Evolutionary conservation across 2,888 invertebrate species (phyloP).

Genomic region (Phalera bucephala): DNA sequence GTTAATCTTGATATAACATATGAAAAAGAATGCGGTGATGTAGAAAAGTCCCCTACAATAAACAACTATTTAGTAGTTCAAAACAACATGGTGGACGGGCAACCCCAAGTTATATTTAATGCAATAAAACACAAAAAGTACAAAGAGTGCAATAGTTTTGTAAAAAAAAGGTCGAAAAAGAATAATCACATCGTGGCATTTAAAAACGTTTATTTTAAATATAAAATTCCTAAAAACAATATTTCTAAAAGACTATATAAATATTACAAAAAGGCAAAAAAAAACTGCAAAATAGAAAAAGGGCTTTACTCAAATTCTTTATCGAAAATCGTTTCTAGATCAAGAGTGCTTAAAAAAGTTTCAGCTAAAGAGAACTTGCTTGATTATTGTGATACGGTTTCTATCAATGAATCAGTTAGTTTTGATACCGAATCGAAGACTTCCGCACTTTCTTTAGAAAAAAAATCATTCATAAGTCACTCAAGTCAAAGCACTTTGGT

Average conservation of each 20-base stretch:
- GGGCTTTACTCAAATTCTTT: conserved; percentile 31
- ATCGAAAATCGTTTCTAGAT: conserved; percentile 39
- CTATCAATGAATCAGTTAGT: conserved; percentile 10
- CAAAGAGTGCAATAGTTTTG: conserved; percentile 16
- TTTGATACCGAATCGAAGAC: conserved; percentile 22
- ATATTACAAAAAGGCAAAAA: conserved; percentile 34
- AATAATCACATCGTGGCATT: conserved; percentile 28
- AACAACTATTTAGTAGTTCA: conserved; percentile 13
- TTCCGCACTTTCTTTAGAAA: conserved; percentile 29
- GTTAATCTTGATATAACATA: conserved; percentile 23
- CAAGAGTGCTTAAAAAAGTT: conserved; percentile 43
- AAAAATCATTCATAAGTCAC: conserved; percentile 34
- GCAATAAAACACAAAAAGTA: conserved; percentile 21
- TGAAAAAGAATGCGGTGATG: conserved; percentile 22
- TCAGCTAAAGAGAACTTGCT: conserved; percentile 49
- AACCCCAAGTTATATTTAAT: conserved; percentile 35
- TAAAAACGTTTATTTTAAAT: conserved; percentile 44
- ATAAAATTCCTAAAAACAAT: conserved; percentile 28
- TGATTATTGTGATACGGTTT: conserved; percentile 20
- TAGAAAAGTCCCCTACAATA: conserved; percentile 12
- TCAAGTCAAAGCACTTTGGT: conserved; percentile 49
- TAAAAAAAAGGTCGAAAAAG: conserved; percentile 29
- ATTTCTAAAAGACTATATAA: conserved; percentile 31
- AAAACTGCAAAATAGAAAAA: conserved; percentile 29
- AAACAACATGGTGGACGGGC: conserved; percentile 13